Evolutionary conservation across 2,113 vertebrate species (phyloP), one percentile per base, ranked within the genome.

Genomic region (Psilopogon haemacephalus): DNA sequence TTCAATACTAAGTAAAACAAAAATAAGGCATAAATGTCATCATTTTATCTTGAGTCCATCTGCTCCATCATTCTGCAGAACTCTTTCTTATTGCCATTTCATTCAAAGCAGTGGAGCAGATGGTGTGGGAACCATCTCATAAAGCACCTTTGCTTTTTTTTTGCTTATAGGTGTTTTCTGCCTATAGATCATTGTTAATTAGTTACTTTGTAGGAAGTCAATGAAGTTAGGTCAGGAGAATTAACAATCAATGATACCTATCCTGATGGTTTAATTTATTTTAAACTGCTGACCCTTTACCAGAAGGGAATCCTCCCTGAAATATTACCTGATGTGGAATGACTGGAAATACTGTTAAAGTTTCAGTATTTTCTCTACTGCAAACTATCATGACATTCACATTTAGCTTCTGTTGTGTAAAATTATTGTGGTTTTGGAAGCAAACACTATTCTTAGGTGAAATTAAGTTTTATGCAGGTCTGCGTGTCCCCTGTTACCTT

Each of bases 151-250:
- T 35, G 19, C 54, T 79, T 93, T 91, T 27, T 27, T 70, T 89
- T 94, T 90, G 52, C 77, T 92, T 94, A 89, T 56, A 93, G 89
- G 71, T 92, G 56, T 89, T 94, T 21, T 44, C 32, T 68, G 10
- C 42, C 69, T 54, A 73, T 67, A 83, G n/a, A 93, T 95, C 84
- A 77, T 42, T 48, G 26, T 85, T 95, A 93, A 91, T 60, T 86
- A 75, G 46, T 27, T 69, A 42, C 52, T 64, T 64, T 64, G 68
- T 50, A 84, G 83, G 88, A 91, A 88, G 94, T 5, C 56, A 71
- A 17, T 85, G 46, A 82, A 70, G 18, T 52, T 77, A 74, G 75
- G 64, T 64, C 42, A 85, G 21, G 82, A 70, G 70, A 87, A 92
- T 77, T 88, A 88, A 87, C 67, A 91, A 86, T 87, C 89, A 89